phyloP scores from a whole-genome alignment of 2,113 vertebrate species.

The Callorhinus ursinus region DNA sequence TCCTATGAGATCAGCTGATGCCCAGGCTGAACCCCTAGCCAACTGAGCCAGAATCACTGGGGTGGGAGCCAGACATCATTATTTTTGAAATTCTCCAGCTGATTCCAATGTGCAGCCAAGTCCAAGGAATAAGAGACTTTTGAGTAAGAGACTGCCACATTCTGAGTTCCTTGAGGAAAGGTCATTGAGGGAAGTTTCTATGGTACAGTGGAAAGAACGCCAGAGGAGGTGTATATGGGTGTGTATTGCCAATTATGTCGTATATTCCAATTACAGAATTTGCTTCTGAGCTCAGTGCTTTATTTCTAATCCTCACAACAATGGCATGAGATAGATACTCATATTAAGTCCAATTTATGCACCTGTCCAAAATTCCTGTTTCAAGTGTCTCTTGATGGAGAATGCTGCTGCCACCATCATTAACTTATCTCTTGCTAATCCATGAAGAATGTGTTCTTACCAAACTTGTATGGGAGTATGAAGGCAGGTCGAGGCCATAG shows the following conservation, averaged over 20 bases:
- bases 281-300: background rate
- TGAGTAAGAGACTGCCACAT: background rate
- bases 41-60: background rate
- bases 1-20: background rate
- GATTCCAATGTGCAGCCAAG: background rate
- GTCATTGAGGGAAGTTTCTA: background rate
- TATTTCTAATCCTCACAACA: background rate
- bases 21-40: background rate
- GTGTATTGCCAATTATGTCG: background rate
- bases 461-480: background rate
- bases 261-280: background rate
- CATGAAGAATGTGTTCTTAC: background rate
- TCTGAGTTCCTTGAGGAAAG: background rate
- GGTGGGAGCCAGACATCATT: background rate
- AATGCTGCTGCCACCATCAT: background rate
- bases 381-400: background rate
- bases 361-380: background rate
- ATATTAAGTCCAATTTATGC: background rate
- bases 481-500: background rate
- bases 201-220: rapidly evolving
- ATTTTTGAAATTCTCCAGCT: background rate
- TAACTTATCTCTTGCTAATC: background rate
- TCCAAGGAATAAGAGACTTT: background rate
- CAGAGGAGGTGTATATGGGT: background rate
- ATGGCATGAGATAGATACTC: background rate